Conservation (phyloP, 2,797 vertebrate genomes). For the Arrhamphus sclerolepis region DNA sequence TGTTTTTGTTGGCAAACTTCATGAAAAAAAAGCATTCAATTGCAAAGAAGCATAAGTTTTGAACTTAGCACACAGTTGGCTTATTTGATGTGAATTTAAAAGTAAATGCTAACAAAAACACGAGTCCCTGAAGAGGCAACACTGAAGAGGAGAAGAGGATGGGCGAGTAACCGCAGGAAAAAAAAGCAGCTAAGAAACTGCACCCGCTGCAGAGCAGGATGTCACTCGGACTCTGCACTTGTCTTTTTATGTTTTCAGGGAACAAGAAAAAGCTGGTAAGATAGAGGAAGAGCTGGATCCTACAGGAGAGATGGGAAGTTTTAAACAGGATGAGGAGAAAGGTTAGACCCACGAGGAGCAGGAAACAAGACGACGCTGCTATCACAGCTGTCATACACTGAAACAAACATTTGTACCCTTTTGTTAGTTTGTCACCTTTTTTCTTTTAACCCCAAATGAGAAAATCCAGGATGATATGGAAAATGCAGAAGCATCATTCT, state of each 20-base stretch:
- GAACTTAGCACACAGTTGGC: neutral
- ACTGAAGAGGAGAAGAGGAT: slow-evolving; percentile 27
- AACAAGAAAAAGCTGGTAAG: slow-evolving; percentile 24
- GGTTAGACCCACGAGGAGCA: slow-evolving; percentile 10
- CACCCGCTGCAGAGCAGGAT: slow-evolving; percentile 20
- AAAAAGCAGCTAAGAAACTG: slow-evolving; percentile 37
- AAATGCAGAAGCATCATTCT: no score
- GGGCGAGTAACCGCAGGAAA: slow-evolving; percentile 17
- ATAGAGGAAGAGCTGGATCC: slow-evolving; percentile 45
- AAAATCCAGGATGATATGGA: no score
- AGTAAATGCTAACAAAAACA: slow-evolving; percentile 69
- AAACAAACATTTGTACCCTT: neutral
- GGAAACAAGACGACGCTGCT: neutral
- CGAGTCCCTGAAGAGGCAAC: slow-evolving; percentile 39
- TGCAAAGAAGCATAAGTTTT: neutral
- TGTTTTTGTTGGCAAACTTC: slow-evolving; percentile 64
- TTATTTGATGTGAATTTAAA: neutral
- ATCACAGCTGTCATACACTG: slow-evolving; percentile 15
- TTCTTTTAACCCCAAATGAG: no score
- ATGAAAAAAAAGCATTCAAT: neutral
- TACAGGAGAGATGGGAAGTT: slow-evolving; percentile 45
- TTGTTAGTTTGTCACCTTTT: neutral
- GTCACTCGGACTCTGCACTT: slow-evolving; percentile 12
- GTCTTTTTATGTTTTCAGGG: neutral
- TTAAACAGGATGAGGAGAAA: slow-evolving; percentile 17